phyloP scores from a whole-genome alignment of 2,797 vertebrate species.

The Sebastes variabilis region DNA sequence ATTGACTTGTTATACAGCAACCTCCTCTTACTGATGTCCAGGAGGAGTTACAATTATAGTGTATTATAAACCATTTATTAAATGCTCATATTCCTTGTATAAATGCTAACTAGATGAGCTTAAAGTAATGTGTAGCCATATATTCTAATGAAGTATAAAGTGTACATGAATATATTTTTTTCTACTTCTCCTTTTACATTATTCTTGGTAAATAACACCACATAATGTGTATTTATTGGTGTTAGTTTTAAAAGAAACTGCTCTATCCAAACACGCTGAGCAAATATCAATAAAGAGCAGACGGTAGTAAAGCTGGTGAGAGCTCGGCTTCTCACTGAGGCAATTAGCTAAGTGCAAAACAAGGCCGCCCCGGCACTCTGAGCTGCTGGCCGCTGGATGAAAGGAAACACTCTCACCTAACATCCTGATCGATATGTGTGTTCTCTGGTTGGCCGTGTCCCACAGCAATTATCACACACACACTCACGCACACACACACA shows the following conservation, averaged over 20 bases:
- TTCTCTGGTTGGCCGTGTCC: slow-evolving; percentile 63
- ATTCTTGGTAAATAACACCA: neutral
- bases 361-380: slow-evolving; percentile 18
- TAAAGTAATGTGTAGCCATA: neutral
- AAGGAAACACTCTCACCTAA: slow-evolving; percentile 68
- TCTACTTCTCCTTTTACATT: neutral
- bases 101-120: neutral
- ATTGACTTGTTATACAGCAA: neutral
- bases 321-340: slow-evolving; percentile 25
- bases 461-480: slow-evolving; percentile 70
- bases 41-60: neutral
- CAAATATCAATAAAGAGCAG: slow-evolving; percentile 20
- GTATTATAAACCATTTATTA: neutral
- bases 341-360: slow-evolving; percentile 68
- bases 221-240: neutral
- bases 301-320: slow-evolving; percentile 17
- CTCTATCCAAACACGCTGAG: neutral
- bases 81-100: neutral
- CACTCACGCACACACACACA: slow-evolving; percentile 22
- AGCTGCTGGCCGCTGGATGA: slow-evolving; percentile 52
- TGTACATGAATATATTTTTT: neutral
- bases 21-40: neutral
- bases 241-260: slow-evolving; percentile 1
- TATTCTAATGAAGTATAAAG: neutral
- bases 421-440: slow-evolving; percentile 70